Evolutionary conservation across 2,888 invertebrate genomes (phyloP), one percentile per base, ranked within the genome.

Genomic region (Furcula furcula): DNA sequence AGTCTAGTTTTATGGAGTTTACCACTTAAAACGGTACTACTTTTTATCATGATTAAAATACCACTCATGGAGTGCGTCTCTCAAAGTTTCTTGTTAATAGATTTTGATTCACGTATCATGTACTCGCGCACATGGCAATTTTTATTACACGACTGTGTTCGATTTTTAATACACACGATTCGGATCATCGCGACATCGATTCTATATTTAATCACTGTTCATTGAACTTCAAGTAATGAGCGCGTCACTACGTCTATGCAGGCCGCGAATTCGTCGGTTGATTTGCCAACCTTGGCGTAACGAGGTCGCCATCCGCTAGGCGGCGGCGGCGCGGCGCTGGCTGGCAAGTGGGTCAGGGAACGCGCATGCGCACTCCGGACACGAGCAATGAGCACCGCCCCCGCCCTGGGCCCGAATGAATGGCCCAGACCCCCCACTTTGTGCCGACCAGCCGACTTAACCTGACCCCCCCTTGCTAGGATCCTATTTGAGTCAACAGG

Each of bases 341-440:
- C 46, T 46, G 49, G 65, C 83, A 84, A 82, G 67, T 86, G 80
- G 85, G 86, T 86, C 87, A 85, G 76, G 64, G 76, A 74, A 72
- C 79, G 79, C 84, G 85, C 84, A 82, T 78, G 87, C 86, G 77
- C 69, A 41, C 47, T 76, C 81, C 82, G 83, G 84, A 85, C 79
- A 70, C 75, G 57, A 55, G 76, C 85, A 87, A 85, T 86, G 81
- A 84, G 78, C 78, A 64, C 80, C 82, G 81, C 83, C 86, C 85
- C 80, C 81, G 72, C 72, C 72, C 76, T 67, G 71, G 73, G 69
- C 67, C 65, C 64, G 62, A 76, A 77, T 80, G 80, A 83, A 81
- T 76, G 78, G 78, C 74, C 58, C 61, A 61, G 78, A 76, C 74
- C 78, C 76, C 76, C 74, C 66, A 69, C 70, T 60, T 55, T 48